Percentiles rank a stretch among this genome's conserved stretches.
Conservation (phyloP, 2,113 vertebrate species). For the Microtus richardsoni region DNA sequence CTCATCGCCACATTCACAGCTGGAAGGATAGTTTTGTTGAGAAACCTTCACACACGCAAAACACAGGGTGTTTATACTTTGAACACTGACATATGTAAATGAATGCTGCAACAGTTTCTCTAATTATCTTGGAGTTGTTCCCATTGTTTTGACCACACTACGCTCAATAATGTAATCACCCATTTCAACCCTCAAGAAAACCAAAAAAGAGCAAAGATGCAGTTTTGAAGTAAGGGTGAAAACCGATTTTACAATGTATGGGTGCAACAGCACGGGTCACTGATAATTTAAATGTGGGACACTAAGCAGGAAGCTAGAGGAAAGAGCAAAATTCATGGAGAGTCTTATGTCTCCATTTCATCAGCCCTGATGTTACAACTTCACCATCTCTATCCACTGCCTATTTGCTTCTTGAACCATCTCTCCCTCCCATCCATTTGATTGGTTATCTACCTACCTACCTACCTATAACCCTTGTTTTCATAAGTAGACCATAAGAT, state of each 20-base stretch:
- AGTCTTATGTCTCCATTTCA: background rate
- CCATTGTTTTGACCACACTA: background rate
- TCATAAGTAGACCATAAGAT: background rate
- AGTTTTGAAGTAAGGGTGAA: background rate
- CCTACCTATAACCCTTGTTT: background rate
- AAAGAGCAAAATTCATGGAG: background rate
- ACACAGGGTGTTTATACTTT: background rate
- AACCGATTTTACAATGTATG: background rate
- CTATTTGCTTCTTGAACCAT: background rate
- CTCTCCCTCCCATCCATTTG: background rate
- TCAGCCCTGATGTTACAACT: background rate
- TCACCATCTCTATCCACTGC: background rate
- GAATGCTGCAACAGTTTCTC: background rate
- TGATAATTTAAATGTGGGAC: background rate
- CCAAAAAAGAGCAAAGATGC: background rate
- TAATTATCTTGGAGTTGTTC: background rate
- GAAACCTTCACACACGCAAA: background rate
- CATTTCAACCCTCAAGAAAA: conserved; percentile 11
- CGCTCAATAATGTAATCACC: background rate
- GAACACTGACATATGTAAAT: background rate
- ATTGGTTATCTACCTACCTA: background rate
- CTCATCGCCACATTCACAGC: background rate
- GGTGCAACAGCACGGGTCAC: background rate
- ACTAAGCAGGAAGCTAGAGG: background rate
- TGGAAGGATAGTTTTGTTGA: background rate